Conservation (phyloP, 2,888 invertebrate species). For the Platypus cylindrus region DNA sequence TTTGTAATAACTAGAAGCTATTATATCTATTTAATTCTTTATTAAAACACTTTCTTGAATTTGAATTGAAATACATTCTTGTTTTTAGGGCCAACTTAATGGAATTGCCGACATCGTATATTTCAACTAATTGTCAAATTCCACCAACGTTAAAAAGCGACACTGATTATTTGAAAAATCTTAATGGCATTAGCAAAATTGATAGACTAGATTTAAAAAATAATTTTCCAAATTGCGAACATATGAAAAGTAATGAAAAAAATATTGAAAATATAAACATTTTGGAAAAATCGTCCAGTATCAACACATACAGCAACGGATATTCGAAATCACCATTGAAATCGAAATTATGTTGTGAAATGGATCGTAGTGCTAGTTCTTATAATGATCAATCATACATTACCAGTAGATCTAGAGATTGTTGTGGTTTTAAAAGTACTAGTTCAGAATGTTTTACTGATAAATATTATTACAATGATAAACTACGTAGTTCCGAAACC, state of each 20-base stretch:
- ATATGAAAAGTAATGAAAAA: slow-evolving; percentile 16
- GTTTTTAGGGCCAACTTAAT: slow-evolving; percentile 26
- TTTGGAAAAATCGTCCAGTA: too few relatives aligned
- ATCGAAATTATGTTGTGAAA: slow-evolving; percentile 13
- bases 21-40: too few relatives aligned
- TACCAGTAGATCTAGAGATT: too few relatives aligned
- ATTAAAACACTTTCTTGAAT: too few relatives aligned
- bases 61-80: slow-evolving; percentile 1
- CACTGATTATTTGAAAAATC: slow-evolving; percentile 24
- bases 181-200: slow-evolving; percentile 21
- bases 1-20: too few relatives aligned
- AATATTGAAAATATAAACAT: slow-evolving; percentile 7
- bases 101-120: slow-evolving; percentile 34
- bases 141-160: slow-evolving; percentile 21
- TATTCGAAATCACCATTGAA: slow-evolving; percentile 4
- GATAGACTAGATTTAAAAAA: slow-evolving; percentile 18
- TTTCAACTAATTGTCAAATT: slow-evolving; percentile 31
- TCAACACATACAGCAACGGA: slow-evolving; percentile 1
- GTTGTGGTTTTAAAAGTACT: slow-evolving; percentile 3
- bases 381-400: too few relatives aligned
- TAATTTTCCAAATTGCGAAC: slow-evolving; percentile 18
- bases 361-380: slow-evolving; percentile 13
- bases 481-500: slow-evolving; percentile 25
- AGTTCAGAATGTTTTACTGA: slow-evolving; percentile 13
- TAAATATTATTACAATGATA: slow-evolving; percentile 17